Base-by-base conservation (phyloP, 1,140 invertebrate species). In the Ectropis grisescens region DNA sequence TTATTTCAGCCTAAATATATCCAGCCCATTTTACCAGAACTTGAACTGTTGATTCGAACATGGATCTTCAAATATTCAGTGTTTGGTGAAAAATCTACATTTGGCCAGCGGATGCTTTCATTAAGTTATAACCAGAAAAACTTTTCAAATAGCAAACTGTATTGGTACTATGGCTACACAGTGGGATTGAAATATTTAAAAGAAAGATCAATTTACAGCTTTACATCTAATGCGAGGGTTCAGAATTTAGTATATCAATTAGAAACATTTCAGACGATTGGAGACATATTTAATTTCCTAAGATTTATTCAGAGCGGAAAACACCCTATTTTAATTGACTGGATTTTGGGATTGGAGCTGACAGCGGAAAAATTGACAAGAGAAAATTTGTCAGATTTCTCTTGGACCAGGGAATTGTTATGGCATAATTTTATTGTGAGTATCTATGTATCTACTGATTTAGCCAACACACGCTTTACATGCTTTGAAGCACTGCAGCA, bases 341-440 rank as follows among this genome's bases (percentile, higher is more conserved):
- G 79, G 43, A 50, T 89, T 16, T 50, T 88, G 34, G 83, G 58
- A 23, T 83, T 61, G 58, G 82, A 70, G 76, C 82, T 65, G 58
- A 82, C 42, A 58, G 86, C 59, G 37, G 83, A 68, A 35, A 81
- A 61, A 50, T 65, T 58, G 52, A 82, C 60, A 47, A 82, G 58
- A 53, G 82, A 64, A 58, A 84, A 69, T 65, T 76, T 71, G 52
- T 86, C 54, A 75, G 87, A 58, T 84, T 88, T 82, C 60, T 84
- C 64, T 75, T 87, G 88, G 82, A 89, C 87, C 9, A 71, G 88
- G 37, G 88, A 89, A 69, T 47, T 90, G 16, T 60, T 90, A 8
- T 89, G 88, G 88, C 85, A 88, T 58, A 87, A 87, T 49, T 87
- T 89, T 59, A 87, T 89, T 70, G 88, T 89, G 71, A 82, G 84